These are phyloP conservation scores for Prunella strophiata DNA, from an alignment of 2,797 vertebrate species.

Conservation along the genomic window DNA sequence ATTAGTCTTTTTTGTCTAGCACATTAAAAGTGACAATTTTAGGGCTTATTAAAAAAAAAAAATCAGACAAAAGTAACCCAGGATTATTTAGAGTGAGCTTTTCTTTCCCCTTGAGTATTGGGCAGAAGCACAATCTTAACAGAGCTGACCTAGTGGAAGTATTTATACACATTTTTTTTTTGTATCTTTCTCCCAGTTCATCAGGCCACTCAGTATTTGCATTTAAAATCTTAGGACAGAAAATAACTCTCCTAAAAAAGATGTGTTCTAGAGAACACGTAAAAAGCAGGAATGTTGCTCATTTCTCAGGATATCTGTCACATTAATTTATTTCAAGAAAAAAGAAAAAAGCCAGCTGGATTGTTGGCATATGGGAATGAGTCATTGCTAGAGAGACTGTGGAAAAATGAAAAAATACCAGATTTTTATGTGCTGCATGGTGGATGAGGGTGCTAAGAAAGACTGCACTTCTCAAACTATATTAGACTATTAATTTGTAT, in stretches of 20 bases:
- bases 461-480: not conserved
- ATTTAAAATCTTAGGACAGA: not conserved
- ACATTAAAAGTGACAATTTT: not conserved
- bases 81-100: not conserved
- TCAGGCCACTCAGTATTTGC: not conserved
- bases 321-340: conserved; percentile 26
- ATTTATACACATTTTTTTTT: not conserved
- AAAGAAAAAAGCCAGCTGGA: not conserved
- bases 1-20: not conserved
- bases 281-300: not conserved
- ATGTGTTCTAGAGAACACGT: not conserved
- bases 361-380: conserved; percentile 60
- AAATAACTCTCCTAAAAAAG: not conserved
- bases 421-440: not conserved
- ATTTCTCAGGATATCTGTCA: conserved; percentile 45
- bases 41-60: not conserved
- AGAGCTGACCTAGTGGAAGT: not conserved
- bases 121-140: not conserved
- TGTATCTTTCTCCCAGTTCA: not conserved
- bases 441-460: conserved; percentile 21
- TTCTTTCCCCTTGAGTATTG: not conserved
- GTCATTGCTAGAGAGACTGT: conserved; percentile 29
- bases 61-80: not conserved
- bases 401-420: conserved; percentile 18
- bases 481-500: conserved; percentile 24